Conservation (phyloP, 1,140 invertebrate genomes). For the Hypothenemus hampei region DNA sequence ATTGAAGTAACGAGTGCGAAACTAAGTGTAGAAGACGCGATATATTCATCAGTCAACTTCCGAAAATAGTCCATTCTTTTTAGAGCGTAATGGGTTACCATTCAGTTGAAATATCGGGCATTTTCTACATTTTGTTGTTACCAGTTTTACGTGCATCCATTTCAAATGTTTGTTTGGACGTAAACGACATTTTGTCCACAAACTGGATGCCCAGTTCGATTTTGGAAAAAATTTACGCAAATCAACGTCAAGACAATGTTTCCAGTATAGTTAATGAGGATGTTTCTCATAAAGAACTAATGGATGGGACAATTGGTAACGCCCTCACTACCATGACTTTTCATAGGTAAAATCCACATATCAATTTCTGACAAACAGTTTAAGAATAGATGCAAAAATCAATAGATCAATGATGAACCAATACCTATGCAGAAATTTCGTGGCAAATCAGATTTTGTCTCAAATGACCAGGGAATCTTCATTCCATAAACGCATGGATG, state of each 20-base stretch:
- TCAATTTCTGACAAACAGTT: not conserved
- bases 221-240: slow-evolving; percentile 42
- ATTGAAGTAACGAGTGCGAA: too few relatives aligned
- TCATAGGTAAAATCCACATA: slow-evolving; percentile 53
- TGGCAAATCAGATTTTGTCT: slow-evolving; percentile 63
- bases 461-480: slow-evolving; percentile 49
- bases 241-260: slow-evolving; percentile 16
- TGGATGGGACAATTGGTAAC: slow-evolving; percentile 52
- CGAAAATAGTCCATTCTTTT: too few relatives aligned
- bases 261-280: slow-evolving; percentile 6
- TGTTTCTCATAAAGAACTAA: not conserved
- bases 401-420: slow-evolving; percentile 66
- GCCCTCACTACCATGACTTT: slow-evolving; percentile 56
- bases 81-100: too few relatives aligned
- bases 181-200: slow-evolving; percentile 57
- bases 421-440: slow-evolving; percentile 62
- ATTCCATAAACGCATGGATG: slow-evolving; percentile 49
- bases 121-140: too few relatives aligned
- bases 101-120: too few relatives aligned
- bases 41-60: too few relatives aligned
- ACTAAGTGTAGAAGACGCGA: too few relatives aligned
- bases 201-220: slow-evolving; percentile 59
- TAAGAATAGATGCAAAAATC: not conserved
- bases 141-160: not conserved
- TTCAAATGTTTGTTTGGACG: slow-evolving; percentile 42